These are phyloP conservation scores for Drosophila tripunctata DNA, from an alignment of 2,888 invertebrate genomes.

Conservation along the genomic window DNA sequence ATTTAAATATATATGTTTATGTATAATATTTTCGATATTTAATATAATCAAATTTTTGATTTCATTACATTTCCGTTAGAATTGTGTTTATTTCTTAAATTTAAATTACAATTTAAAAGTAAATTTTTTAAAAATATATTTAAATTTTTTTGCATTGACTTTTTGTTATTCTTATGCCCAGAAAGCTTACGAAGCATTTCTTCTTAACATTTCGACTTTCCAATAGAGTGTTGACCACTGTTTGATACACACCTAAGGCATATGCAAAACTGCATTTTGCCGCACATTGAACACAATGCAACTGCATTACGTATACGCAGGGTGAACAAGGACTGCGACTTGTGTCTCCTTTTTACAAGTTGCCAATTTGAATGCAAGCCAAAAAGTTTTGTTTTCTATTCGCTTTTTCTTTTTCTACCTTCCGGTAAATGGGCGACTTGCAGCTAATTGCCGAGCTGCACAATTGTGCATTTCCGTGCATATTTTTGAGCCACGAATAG, in stretches of 20 bases:
- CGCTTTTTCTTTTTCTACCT: slow-evolving; percentile 25
- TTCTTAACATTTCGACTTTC: too few relatives aligned
- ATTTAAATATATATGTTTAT: too few relatives aligned
- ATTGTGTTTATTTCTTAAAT: too few relatives aligned
- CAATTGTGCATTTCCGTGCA: slow-evolving; percentile 83
- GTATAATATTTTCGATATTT: too few relatives aligned
- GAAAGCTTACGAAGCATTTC: too few relatives aligned
- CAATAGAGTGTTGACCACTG: too few relatives aligned
- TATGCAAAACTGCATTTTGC: slow-evolving; percentile 29
- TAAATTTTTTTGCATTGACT: too few relatives aligned
- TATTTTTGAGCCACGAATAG: slow-evolving; percentile 67
- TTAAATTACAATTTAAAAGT: too few relatives aligned
- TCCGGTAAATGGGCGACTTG: slow-evolving; percentile 64
- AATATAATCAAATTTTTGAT: too few relatives aligned
- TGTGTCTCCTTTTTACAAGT: slow-evolving; percentile 41
- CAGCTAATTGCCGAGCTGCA: slow-evolving; percentile 82
- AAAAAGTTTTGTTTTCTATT: slow-evolving; percentile 58
- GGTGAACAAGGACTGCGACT: slow-evolving; percentile 36
- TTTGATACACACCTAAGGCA: slow-evolving; percentile 8
- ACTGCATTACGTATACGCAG: slow-evolving; percentile 77
- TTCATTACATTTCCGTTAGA: too few relatives aligned
- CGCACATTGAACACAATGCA: slow-evolving; percentile 29
- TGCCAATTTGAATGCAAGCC: slow-evolving; percentile 72
- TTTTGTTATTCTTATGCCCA: too few relatives aligned
- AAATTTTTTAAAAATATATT: too few relatives aligned